These are phyloP conservation scores for Osmerus mordax DNA, from an alignment of 2,113 vertebrate species.

Conservation along the genomic window DNA sequence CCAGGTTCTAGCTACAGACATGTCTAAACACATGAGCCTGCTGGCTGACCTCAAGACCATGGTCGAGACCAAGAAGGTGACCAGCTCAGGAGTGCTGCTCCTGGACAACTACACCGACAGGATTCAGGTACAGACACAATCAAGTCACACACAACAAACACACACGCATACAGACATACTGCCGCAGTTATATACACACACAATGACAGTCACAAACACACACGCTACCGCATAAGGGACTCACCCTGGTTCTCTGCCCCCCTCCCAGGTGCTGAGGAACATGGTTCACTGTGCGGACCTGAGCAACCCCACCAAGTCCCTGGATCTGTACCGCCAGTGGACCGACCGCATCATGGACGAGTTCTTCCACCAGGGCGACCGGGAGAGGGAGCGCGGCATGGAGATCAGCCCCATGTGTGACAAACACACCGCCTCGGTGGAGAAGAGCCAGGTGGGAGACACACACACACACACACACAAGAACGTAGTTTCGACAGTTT, in stretches of 20 bases:
- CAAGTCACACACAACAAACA: background rate
- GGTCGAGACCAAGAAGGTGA: conserved; percentile 99
- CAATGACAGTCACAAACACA: background rate
- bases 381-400: conserved; percentile 93
- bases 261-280: conserved; percentile 87
- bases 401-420: conserved; percentile 99
- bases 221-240: background rate
- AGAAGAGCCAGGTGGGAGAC: conserved; percentile 88
- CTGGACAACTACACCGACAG: conserved; percentile 96
- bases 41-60: conserved; percentile 96
- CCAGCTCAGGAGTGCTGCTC: conserved; percentile 93
- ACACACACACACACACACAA: background rate
- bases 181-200: background rate
- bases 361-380: conserved; percentile 98
- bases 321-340: conserved; percentile 96
- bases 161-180: conserved; percentile 8
- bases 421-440: conserved; percentile 95
- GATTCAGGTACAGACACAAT: conserved; percentile 82
- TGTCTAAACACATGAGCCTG: conserved; percentile 99
- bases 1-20: conserved; percentile 95
- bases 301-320: conserved; percentile 95
- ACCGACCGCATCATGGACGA: conserved; percentile 98
- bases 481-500: background rate
- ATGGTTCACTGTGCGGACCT: conserved; percentile 98
- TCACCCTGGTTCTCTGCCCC: background rate